Base-by-base conservation (phyloP, 2,797 vertebrate species). In the Coranthus polyacanthus region DNA sequence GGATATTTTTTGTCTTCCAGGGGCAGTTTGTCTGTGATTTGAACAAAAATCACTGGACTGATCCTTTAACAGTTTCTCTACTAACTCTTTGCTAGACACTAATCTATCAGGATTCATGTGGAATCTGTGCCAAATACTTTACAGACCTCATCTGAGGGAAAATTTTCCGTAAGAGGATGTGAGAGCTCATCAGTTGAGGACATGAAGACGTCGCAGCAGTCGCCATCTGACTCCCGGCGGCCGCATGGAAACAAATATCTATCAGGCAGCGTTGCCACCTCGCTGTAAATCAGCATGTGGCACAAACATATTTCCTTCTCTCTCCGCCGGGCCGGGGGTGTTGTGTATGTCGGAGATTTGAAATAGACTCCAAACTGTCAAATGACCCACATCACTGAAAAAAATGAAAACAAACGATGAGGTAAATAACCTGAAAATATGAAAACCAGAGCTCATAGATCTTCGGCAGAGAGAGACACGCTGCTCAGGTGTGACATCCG, bases 321-420 rank as follows among this genome's bases (percentile, higher is more conserved):
- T 59, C 53, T 44, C 26, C 15, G 8, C 72, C 16, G 71, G 68
- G 43, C 42, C 54, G 41, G 43, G 47, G 8, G 57, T 86, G 87
- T 88, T 82, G n/a, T 85, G 75, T 71, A 53, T 49, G 82, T 57
- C 5, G 53, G 63, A 77, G 82, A 82, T 87, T 77, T 67, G 78
- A 85, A 87, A 89, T 89, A 64, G 80, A 84, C 83, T 89, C 70
- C 77, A 82, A 88, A 91, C 85, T 90, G 88, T 91, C 89, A 92
- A 85, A 90, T 90, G 91, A 91, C 86, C 90, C 59, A 60, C 78
- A 89, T 88, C 89, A 81, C 83, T 50, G 17, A 62, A 50, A 72
- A 82, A 87, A 89, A 90, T 90, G 91, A 92, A 89, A 93, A 92
- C 87, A 92, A 92, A 93, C 44, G 86, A 91, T 6, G 38, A 81